Base-by-base conservation (phyloP, 2,113 vertebrate species). In the Leptobrachium leishanense region DNA sequence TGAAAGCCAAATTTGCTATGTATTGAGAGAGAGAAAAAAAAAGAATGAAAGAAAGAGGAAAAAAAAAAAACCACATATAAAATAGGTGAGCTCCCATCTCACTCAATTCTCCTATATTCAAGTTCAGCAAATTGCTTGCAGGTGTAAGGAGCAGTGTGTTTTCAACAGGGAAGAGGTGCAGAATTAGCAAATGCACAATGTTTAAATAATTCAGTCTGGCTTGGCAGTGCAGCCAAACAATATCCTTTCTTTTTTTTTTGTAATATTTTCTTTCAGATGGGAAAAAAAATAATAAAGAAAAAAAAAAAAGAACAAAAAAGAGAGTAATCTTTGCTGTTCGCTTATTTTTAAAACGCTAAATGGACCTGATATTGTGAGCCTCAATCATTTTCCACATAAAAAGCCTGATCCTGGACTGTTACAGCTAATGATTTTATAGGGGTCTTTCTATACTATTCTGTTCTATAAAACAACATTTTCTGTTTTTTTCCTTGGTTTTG, bases 111-210 rank as follows among this genome's bases (percentile, higher is more conserved):
- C 91, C 88, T 90, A 95, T 94, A 95, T 93, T 94, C 91, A 93
- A 95, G 96, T 91, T 91, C 91, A 89, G 95, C 94, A 99, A 98
- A 99, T 99, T 99, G 98, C 96, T 97, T 96, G 96, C 98, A 99
- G 97, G 98, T 98, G 98, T 98, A 97, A 93, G 94, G 92, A 93
- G 90, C 90, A 89, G 91, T 91, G 91, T 93, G 20, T 31, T 31
- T 96, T 97, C 95, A 95, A 95, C 94, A 94, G 93, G 93, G 91
- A 92, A 92, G 91, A 92, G 91, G 91, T 93, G 94, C 92, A 92
- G 93, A 95, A 98, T 98, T 94, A 98, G 95, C 93, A 93, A 94
- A 95, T 94, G 94, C 95, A 95, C 95, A 95, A 95, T 94, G 87
- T 91, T 90, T 91, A 93, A 94, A 93, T 94, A 95, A 96, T 95